A percentile compares a stretch with the other conserved stretches of the same genome.
Evolutionary conservation across 2,113 vertebrate genomes (phyloP).

Genomic region (Callospermophilus lateralis): DNA sequence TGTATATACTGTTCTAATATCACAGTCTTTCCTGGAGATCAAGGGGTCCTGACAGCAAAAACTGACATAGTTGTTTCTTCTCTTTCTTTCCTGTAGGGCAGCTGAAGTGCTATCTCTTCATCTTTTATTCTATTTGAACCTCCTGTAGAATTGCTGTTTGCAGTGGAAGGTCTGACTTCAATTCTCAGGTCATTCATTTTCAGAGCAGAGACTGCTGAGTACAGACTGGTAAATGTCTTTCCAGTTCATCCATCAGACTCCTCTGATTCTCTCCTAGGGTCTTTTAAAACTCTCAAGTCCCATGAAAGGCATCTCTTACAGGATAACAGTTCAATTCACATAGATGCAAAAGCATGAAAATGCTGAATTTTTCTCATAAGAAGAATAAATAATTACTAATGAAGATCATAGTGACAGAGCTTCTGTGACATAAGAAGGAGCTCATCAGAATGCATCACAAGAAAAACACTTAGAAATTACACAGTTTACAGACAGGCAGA

Average conservation of each 20-base stretch:
- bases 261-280: background rate
- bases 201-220: background rate
- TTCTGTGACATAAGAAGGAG: background rate
- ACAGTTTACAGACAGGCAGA: conserved; percentile 12
- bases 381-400: conserved; percentile 34
- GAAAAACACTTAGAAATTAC: conserved; percentile 12
- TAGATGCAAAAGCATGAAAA: background rate
- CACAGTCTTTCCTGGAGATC: background rate
- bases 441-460: background rate
- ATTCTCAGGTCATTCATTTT: background rate
- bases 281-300: background rate
- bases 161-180: background rate
- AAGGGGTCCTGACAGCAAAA: background rate
- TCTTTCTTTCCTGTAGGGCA: background rate
- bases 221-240: background rate
- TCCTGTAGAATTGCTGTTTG: background rate
- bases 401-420: background rate
- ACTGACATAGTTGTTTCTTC: background rate
- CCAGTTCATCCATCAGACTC: background rate
- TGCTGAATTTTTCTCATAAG: background rate
- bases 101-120: background rate
- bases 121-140: background rate
- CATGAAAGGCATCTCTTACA: background rate
- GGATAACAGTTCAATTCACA: background rate
- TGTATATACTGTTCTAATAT: background rate